phyloP scores from a whole-genome alignment of 1,140 invertebrate species.

The Rhysida immarginata region DNA sequence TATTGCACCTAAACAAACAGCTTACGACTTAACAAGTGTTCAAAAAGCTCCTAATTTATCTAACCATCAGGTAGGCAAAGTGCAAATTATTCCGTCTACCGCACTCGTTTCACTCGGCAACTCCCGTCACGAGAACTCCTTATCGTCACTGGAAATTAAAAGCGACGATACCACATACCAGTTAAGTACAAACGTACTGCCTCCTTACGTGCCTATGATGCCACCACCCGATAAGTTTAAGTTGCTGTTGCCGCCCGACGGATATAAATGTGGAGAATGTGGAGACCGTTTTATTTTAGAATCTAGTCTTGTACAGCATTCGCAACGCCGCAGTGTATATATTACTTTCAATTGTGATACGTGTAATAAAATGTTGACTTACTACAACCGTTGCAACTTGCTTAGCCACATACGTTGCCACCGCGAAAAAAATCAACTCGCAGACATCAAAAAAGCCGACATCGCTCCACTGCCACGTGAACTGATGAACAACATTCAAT shows the following conservation, averaged over 20 bases:
- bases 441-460: conserved; percentile 11
- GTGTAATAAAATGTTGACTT: conserved; percentile 18
- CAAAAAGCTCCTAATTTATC: not conserved
- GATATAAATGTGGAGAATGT: conserved; percentile 21
- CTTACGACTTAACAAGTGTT: not conserved
- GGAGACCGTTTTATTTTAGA: conserved; percentile 23
- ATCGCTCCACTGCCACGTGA: conserved; percentile 12
- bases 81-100: not conserved
- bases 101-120: not conserved
- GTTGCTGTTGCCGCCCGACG: conserved; percentile 4
- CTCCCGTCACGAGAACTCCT: not conserved
- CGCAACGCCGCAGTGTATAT: conserved; percentile 20
- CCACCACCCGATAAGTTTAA: conserved; percentile 15
- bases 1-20: not conserved
- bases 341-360: conserved; percentile 23
- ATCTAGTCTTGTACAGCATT: conserved; percentile 20
- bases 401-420: conserved; percentile 12
- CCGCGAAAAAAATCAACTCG: conserved; percentile 12
- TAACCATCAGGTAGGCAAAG: not conserved
- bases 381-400: conserved; percentile 24
- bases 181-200: conserved; percentile 15
- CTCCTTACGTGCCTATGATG: conserved; percentile 11
- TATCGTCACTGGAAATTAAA: not conserved
- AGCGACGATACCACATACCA: conserved; percentile 7
- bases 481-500: conserved; percentile 12